Evolutionary conservation across 2,797 vertebrate species (phyloP).

Genomic region (Eleutherodactylus coqui): DNA sequence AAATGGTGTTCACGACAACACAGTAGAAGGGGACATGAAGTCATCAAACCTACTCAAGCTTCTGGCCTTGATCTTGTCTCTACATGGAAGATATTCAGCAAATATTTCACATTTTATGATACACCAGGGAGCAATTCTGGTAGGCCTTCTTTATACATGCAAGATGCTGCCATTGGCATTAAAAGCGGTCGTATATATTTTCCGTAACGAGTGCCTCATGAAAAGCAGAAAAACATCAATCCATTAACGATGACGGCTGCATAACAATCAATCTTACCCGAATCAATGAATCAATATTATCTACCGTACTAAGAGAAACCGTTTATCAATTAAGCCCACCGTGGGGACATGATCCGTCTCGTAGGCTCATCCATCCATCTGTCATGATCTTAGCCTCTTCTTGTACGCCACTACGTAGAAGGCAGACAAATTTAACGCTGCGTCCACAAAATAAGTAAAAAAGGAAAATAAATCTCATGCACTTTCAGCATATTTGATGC

Average conservation of each 20-base stretch:
- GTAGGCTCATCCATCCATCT: neutral
- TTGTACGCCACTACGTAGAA: neutral
- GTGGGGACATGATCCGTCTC: neutral
- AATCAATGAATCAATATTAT: slow-evolving; percentile 5
- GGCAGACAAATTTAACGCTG: neutral
- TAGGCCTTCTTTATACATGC: too few relatives aligned
- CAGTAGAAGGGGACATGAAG: too few relatives aligned
- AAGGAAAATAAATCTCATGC: neutral
- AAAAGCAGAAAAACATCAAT: neutral
- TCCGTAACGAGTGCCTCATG: too few relatives aligned
- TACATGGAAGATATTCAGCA: too few relatives aligned
- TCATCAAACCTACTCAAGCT: too few relatives aligned
- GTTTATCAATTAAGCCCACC: neutral
- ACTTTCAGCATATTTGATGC: neutral
- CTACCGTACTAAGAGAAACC: neutral
- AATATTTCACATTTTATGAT: neutral
- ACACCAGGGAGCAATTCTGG: too few relatives aligned
- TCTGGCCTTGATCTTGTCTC: too few relatives aligned
- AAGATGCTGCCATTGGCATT: neutral
- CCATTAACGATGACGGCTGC: neutral
- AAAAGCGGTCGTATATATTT: neutral
- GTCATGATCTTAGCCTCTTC: neutral
- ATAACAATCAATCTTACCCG: neutral
- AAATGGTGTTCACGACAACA: too few relatives aligned
- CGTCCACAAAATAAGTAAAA: neutral